Percentiles rank a stretch among this genome's conserved stretches.
phyloP scores from a whole-genome alignment of 1,140 invertebrate species.

The Drosophila subobscura region DNA sequence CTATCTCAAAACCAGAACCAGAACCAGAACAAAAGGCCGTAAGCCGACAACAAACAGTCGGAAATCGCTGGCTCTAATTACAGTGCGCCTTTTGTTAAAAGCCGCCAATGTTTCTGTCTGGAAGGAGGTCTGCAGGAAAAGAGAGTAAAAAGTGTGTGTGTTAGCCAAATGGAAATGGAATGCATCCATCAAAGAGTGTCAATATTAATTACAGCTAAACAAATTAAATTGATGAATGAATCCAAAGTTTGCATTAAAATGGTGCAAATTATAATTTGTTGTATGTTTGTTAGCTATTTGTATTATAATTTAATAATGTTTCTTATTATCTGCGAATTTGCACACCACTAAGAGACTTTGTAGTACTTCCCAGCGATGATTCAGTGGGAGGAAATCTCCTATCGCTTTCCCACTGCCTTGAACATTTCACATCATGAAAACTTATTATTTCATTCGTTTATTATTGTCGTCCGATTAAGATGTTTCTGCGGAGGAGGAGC shows the following conservation, averaged over 20 bases:
- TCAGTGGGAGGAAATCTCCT: constrained; percentile 12
- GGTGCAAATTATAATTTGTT: constrained; percentile 9
- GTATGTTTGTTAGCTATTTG: constrained; percentile 16
- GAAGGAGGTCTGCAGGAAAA: no score
- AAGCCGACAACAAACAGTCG: constrained; percentile 10
- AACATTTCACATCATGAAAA: constrained; percentile 9
- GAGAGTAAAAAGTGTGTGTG: no score
- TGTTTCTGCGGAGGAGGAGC: constrained; percentile 24
- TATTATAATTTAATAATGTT: no score
- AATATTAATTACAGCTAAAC: no score
- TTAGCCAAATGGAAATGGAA: no score
- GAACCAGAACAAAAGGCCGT: background rate
- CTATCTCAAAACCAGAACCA: constrained; percentile 1
- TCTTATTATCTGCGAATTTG: no score
- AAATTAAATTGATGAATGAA: no score
- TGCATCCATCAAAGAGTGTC: no score
- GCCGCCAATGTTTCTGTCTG: background rate
- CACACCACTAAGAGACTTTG: no score
- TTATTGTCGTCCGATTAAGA: constrained; percentile 21
- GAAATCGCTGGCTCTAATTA: constrained; percentile 8
- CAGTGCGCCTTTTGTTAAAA: background rate
- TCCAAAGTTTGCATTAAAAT: background rate
- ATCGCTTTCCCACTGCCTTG: constrained; percentile 12
- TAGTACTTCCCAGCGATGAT: constrained; percentile 8
- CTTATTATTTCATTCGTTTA: constrained; percentile 20